A percentile compares a stretch with the other conserved stretches of the same genome.
These are phyloP conservation scores for Drosophila niveifrons DNA, from an alignment of 2,888 invertebrate species.

Conservation along the genomic window DNA sequence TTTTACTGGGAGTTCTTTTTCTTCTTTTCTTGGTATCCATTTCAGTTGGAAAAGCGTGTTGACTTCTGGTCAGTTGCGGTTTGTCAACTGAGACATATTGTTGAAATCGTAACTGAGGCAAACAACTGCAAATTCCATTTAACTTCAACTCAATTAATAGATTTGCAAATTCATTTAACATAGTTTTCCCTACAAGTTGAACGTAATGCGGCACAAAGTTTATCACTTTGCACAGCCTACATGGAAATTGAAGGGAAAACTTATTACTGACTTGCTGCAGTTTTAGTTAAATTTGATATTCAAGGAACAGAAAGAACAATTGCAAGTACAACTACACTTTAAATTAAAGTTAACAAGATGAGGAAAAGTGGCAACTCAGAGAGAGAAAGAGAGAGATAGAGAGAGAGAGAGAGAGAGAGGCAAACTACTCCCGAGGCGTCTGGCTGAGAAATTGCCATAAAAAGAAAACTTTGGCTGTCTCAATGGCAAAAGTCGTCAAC, in stretches of 20 bases:
- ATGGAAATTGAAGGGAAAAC: constrained; percentile 36
- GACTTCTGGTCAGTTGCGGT: constrained; percentile 13
- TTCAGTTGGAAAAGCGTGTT: constrained; percentile 9
- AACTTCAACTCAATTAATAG: constrained; percentile 16
- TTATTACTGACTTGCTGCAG: constrained; percentile 49
- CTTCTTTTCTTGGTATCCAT: constrained; percentile 10
- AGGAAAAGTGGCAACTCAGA: constrained; percentile 3
- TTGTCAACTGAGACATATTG: background rate
- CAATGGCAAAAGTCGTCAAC: constrained; percentile 74
- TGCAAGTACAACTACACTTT: constrained; percentile 18
- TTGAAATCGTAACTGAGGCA: background rate
- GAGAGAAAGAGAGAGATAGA: background rate
- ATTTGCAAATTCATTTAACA: constrained; percentile 1
- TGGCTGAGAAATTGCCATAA: constrained; percentile 67
- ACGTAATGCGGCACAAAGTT: constrained; percentile 57
- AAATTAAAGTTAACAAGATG: constrained; percentile 23
- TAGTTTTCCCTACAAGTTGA: constrained; percentile 33
- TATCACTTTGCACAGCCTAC: constrained; percentile 65
- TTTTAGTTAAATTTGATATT: constrained; percentile 59
- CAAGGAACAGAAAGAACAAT: constrained; percentile 24
- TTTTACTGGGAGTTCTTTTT: constrained; percentile 34
- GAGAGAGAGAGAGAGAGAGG: background rate
- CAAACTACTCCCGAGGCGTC: constrained; percentile 48
- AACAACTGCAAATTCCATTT: background rate
- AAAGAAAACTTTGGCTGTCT: constrained; percentile 71